phyloP scores from a whole-genome alignment of 2,797 vertebrate genomes.

The Taenioides sp. region DNA sequence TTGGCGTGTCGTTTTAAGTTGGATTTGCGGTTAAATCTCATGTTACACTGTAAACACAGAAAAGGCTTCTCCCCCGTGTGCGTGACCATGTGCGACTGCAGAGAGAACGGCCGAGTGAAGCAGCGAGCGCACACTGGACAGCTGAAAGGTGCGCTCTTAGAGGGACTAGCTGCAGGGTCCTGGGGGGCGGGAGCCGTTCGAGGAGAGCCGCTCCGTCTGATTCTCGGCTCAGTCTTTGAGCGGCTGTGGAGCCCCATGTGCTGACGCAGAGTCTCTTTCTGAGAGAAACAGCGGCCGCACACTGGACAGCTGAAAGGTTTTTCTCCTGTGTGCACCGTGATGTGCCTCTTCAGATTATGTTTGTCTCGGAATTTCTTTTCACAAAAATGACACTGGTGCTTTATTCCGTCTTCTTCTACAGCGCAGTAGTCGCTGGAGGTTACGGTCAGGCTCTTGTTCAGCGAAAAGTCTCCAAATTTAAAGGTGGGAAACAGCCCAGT shows the following conservation, averaged over 20 bases:
- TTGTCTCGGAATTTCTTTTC: background rate
- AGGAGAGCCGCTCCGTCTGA: background rate
- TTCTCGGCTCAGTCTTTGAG: background rate
- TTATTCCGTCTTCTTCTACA: background rate
- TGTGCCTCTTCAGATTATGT: background rate
- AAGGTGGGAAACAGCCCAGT: background rate
- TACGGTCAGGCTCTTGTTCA: background rate
- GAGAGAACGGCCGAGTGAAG: background rate
- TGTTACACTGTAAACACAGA: background rate
- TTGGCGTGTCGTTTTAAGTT: background rate
- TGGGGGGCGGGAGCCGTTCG: background rate
- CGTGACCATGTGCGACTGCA: conserved; percentile 7
- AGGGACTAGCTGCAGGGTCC: background rate
- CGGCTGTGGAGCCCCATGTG: background rate
- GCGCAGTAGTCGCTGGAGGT: background rate
- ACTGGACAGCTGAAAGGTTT: background rate
- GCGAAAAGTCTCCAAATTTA: background rate
- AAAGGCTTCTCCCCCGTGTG: conserved; percentile 1
- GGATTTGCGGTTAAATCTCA: background rate
- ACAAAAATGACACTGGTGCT: background rate
- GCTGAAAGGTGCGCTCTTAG: background rate
- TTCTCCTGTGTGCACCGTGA: background rate
- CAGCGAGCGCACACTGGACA: background rate
- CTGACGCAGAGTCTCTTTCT: background rate
- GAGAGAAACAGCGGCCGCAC: background rate